These are phyloP conservation scores for Watsonalla binaria DNA, from an alignment of 2,888 invertebrate species.

Conservation along the genomic window DNA sequence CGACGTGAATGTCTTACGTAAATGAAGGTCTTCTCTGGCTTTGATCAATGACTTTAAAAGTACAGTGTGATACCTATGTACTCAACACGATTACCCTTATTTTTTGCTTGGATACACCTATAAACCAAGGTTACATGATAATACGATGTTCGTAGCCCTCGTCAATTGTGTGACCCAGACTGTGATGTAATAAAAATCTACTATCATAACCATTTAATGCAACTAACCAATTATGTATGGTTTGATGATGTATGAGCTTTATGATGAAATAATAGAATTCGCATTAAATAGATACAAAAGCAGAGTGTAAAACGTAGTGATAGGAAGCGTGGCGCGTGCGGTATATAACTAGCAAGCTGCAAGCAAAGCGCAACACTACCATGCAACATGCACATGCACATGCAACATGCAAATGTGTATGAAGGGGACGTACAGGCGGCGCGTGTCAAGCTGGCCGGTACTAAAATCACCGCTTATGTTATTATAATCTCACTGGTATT, in stretches of 20 bases:
- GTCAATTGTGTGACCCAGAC: not conserved
- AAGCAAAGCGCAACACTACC: conserved; percentile 7
- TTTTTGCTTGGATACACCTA: conserved; percentile 54
- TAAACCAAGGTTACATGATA: conserved; percentile 24
- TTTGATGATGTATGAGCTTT: not conserved
- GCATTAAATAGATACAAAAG: conserved; percentile 2
- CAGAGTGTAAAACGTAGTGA: conserved; percentile 11
- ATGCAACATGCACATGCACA: conserved; percentile 23
- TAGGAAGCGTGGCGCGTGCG: conserved; percentile 8
- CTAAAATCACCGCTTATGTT: conserved; percentile 74
- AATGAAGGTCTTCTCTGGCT: conserved; percentile 4
- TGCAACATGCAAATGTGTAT: conserved; percentile 53
- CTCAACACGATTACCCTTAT: conserved; percentile 49
- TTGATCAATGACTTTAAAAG: conserved; percentile 1
- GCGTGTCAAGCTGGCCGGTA: conserved; percentile 68
- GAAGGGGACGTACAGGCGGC: conserved; percentile 68
- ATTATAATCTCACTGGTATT: conserved; percentile 77
- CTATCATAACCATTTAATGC: conserved; percentile 2
- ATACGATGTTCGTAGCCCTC: not conserved
- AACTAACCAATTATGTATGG: not conserved
- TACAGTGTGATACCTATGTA: conserved; percentile 29
- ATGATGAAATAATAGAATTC: not conserved
- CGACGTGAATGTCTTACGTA: conserved; percentile 13
- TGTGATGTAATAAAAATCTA: not conserved
- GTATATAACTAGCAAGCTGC: conserved; percentile 13